Percentiles rank a stretch among this genome's conserved stretches.
Conservation (phyloP, 2,797 vertebrate species). For the Malacoraja senta region DNA sequence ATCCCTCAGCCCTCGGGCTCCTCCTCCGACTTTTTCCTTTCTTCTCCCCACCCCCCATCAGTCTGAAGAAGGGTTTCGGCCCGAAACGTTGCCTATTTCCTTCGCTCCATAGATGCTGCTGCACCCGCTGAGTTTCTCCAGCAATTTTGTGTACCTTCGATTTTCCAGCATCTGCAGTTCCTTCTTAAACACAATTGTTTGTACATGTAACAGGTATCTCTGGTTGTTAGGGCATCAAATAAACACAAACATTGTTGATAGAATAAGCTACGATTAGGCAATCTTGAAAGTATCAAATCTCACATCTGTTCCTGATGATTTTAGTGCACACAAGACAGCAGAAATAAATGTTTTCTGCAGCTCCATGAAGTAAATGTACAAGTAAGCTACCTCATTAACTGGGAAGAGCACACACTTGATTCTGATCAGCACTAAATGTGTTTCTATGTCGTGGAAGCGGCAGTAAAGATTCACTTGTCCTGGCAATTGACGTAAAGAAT, state of each 20-base stretch:
- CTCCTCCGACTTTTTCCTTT: too few relatives aligned
- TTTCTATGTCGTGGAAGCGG: background rate
- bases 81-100: too few relatives aligned
- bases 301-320: background rate
- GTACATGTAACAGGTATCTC: background rate
- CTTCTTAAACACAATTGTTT: too few relatives aligned
- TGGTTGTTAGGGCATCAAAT: background rate
- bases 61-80: too few relatives aligned
- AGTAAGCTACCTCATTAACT: background rate
- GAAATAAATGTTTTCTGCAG: background rate
- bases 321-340: background rate
- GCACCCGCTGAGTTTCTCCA: too few relatives aligned
- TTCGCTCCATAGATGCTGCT: too few relatives aligned
- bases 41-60: too few relatives aligned
- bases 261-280: background rate
- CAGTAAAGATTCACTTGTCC: background rate
- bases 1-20: too few relatives aligned
- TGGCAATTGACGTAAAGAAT: background rate
- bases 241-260: background rate
- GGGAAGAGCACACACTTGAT: background rate
- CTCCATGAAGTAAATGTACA: background rate
- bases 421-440: background rate
- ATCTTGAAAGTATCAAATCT: background rate
- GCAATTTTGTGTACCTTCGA: too few relatives aligned
- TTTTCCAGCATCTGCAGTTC: too few relatives aligned